Evolutionary conservation across 30 jellyfish, hydroid and myxozoan genomes (phyloP), one percentile per base, ranked within the genome.

Genomic region (Chironex yamaguchii): DNA sequence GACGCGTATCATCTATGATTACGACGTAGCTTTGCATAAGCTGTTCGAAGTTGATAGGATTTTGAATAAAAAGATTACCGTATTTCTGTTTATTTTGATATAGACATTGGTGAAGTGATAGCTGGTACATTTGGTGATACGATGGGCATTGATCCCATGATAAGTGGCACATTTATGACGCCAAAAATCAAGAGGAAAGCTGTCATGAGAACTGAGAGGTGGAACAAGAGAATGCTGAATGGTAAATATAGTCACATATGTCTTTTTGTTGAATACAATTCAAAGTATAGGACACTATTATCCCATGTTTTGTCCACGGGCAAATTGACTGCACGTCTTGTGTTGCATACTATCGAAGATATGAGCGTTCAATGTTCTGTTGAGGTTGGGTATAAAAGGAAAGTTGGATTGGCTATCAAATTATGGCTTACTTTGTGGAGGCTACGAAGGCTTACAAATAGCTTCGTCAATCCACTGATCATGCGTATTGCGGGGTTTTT

Each of bases 141-240:
- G 20, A 85, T 54, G 34, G 95, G 85, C 17, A 65, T 83, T 29
- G 84, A 66, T 9, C 71, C 96, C 0, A 82, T 88, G 13, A 88
- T 88, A 68, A 88, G 96, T 69, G 83, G 89, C 17, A 28, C 96
- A 14, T 52, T 49, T 67, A 17, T 88, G 12, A 77, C 34, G 30
- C 35, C 62, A 54, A 25, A 27, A 17, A 26, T 54, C 17, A 24
- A 73, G 29, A 21, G 21, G 4, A 70, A 84, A 84, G 89, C 69
- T 2, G 69, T 65, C 70, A 22, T 79, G 3, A 50, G 76, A 2
- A 88, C 96, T 1, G 72, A 78, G 29, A 53, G 54, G 74, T 75
- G 68, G 62, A 66, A 54, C 4, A 25, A 74, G 11, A 42, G 26
- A 73, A 68, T 49, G 52, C 71, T 88, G 29, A 78, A 71, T 26